Conservation (phyloP, 2,888 invertebrate species). For the Aplocera efformata region DNA sequence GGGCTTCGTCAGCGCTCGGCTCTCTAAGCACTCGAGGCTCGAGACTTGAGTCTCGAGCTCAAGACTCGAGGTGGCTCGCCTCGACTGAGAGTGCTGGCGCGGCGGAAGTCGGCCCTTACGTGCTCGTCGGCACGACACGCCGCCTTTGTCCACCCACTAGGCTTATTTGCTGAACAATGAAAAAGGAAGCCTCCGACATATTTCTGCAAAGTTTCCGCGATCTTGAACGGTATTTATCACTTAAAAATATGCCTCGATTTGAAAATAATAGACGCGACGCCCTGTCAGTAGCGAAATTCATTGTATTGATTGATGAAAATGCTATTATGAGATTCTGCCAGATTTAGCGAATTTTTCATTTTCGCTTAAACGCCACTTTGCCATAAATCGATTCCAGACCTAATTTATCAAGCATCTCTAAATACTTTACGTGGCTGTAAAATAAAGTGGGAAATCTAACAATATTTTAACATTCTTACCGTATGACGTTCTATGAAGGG, state of each 20-base stretch:
- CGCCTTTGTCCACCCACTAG: conserved; percentile 79
- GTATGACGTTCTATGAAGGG: conserved; percentile 40
- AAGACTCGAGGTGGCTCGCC: conserved; percentile 56
- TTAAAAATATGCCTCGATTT: conserved; percentile 52
- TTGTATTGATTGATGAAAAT: conserved; percentile 72
- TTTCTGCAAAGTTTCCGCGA: conserved; percentile 51
- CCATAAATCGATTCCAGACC: conserved; percentile 63
- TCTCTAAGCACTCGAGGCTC: conserved; percentile 62
- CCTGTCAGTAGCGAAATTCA: conserved; percentile 56
- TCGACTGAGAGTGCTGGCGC: conserved; percentile 69
- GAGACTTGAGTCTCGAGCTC: conserved; percentile 46
- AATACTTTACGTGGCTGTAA: conserved; percentile 60
- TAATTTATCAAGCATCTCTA: conserved; percentile 68
- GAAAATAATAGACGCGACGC: conserved; percentile 52
- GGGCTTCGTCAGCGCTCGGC: conserved; percentile 70
- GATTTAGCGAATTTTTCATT: conserved; percentile 70
- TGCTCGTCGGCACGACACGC: conserved; percentile 69
- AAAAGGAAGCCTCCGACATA: conserved; percentile 68
- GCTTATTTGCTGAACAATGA: conserved; percentile 80
- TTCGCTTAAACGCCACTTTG: conserved; percentile 59
- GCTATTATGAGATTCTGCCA: conserved; percentile 63
- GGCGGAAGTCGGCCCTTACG: conserved; percentile 76
- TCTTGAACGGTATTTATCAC: conserved; percentile 48
- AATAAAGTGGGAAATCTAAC: conserved; percentile 58
- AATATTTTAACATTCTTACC: conserved; percentile 57